These are phyloP conservation scores for Eupeodes corollae DNA, from an alignment of 1,140 invertebrate genomes.

Conservation along the genomic window DNA sequence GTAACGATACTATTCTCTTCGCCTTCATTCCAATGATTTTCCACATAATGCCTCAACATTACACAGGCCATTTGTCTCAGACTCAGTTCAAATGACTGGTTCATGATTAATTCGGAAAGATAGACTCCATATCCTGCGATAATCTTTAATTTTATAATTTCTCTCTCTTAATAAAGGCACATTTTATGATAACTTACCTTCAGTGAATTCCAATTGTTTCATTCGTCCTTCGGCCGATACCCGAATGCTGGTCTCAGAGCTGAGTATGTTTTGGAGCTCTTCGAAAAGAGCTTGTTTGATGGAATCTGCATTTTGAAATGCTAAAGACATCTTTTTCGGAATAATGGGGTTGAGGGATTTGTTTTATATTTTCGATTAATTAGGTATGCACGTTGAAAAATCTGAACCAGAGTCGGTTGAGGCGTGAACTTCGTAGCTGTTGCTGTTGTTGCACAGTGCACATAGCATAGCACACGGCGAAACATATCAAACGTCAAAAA, in stretches of 20 bases:
- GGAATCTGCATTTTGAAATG: slow-evolving; percentile 32
- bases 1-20: slow-evolving; percentile 50
- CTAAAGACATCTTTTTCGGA: slow-evolving; percentile 17
- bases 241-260: slow-evolving; percentile 21
- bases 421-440: no score
- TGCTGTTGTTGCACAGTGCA: no score
- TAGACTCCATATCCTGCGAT: slow-evolving; percentile 57
- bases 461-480: no score
- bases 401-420: no score
- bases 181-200: slow-evolving; percentile 29
- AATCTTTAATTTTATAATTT: neutral
- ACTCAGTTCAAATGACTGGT: slow-evolving; percentile 50
- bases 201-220: slow-evolving; percentile 34
- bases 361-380: no score
- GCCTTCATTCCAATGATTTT: slow-evolving; percentile 54
- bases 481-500: no score
- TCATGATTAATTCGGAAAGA: slow-evolving; percentile 59
- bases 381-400: no score
- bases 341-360: no score
- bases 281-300: slow-evolving; percentile 33
- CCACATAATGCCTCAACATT: slow-evolving; percentile 64
- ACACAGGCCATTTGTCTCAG: slow-evolving; percentile 62
- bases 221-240: slow-evolving; percentile 26
- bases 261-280: slow-evolving; percentile 32
- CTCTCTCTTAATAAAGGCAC: neutral